These are phyloP conservation scores for Trichogramma evanescens DNA, from an alignment of 2,888 invertebrate species.

Conservation along the genomic window DNA sequence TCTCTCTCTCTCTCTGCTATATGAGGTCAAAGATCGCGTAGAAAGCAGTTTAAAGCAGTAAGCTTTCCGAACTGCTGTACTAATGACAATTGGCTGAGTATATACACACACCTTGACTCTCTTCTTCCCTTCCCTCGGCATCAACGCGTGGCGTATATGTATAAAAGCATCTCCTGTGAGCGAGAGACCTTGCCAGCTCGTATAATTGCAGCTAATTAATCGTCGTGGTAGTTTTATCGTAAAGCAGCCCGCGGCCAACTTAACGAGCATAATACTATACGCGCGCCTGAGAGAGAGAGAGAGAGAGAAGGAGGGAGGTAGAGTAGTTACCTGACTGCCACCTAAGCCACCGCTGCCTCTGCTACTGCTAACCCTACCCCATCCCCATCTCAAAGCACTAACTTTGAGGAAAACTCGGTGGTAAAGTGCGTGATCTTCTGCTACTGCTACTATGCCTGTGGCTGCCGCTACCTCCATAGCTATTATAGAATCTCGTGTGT, in stretches of 20 bases:
- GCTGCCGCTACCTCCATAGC: too few species aligned
- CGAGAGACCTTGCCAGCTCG: too few species aligned
- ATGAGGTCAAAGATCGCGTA: background rate
- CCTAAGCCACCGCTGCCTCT: background rate
- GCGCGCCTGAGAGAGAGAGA: background rate
- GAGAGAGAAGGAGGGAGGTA: background rate
- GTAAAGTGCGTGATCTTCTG: too few species aligned
- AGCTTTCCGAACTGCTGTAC: background rate
- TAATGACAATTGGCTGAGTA: constrained; percentile 14
- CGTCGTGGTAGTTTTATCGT: constrained; percentile 17
- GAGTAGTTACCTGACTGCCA: background rate
- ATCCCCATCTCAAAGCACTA: too few species aligned
- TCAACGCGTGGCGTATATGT: too few species aligned
- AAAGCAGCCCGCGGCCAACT: constrained; percentile 20
- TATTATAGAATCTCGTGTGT: too few species aligned
- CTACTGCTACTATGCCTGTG: too few species aligned
- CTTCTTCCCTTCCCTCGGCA: too few species aligned
- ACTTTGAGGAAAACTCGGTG: too few species aligned
- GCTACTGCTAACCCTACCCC: too few species aligned
- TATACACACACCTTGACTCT: background rate
- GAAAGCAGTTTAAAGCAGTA: constrained; percentile 10
- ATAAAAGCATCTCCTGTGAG: too few species aligned
- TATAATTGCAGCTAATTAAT: constrained; percentile 19
- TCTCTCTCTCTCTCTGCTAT: too few species aligned
- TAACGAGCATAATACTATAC: constrained; percentile 35